These are phyloP conservation scores for Heteronetta atricapilla DNA, from an alignment of 2,113 vertebrate species.

Conservation along the genomic window DNA sequence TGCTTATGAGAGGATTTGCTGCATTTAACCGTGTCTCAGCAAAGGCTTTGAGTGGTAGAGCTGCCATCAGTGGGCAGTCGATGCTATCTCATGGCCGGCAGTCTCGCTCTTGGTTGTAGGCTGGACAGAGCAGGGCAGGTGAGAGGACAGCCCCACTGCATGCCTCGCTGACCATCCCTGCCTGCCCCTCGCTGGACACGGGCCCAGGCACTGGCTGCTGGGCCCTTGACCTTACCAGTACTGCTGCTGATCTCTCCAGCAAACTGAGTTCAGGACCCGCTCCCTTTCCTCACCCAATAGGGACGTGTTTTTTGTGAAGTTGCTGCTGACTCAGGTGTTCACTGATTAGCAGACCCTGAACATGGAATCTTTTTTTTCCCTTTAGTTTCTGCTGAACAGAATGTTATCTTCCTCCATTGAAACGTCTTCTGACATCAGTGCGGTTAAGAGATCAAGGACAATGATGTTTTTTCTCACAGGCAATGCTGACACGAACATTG, in stretches of 20 bases:
- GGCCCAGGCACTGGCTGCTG: not conserved
- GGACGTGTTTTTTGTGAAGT: not conserved
- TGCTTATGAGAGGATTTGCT: not conserved
- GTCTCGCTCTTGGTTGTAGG: not conserved
- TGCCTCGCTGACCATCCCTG: not conserved
- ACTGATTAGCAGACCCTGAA: not conserved
- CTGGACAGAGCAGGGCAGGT: not conserved
- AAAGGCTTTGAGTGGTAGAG: not conserved
- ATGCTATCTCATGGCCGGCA: not conserved
- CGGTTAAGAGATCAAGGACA: not conserved
- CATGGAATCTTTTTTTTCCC: not conserved
- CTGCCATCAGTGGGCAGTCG: not conserved
- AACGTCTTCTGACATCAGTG: not conserved
- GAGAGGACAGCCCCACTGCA: not conserved
- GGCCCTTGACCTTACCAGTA: not conserved
- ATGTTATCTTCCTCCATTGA: not conserved
- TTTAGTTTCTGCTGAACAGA: not conserved
- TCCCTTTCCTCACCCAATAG: constrained; percentile 17
- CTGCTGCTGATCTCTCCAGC: not conserved
- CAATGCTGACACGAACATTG: not conserved
- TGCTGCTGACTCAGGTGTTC: not conserved
- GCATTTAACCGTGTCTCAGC: not conserved
- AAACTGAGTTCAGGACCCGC: not conserved
- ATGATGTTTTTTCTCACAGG: not conserved
- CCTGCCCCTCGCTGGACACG: not conserved